A percentile compares a stretch with the other conserved stretches of the same genome.
These are phyloP conservation scores for Mallotus villosus DNA, from an alignment of 2,797 vertebrate species.

Conservation along the genomic window DNA sequence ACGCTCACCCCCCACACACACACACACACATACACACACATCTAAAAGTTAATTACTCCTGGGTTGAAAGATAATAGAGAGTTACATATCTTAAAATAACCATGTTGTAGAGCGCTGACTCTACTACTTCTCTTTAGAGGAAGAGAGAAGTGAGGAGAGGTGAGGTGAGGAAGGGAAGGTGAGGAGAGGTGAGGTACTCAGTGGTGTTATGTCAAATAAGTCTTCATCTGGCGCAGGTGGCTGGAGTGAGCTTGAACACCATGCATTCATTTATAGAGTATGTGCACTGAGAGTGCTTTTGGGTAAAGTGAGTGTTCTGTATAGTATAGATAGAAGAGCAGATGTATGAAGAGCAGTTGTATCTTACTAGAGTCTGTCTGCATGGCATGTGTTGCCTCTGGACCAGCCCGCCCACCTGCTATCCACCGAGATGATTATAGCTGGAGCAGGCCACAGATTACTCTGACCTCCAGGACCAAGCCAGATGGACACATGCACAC, in stretches of 20 bases:
- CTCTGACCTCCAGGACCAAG: conserved; percentile 65
- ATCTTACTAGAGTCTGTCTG: background rate
- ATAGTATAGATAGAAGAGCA: background rate
- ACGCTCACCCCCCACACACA: conserved; percentile 28
- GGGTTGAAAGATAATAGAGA: conserved; percentile 58
- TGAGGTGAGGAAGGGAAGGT: too few species aligned
- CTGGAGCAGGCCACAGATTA: conserved; percentile 71
- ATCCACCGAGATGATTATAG: conserved; percentile 68
- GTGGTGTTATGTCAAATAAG: background rate
- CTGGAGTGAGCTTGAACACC: background rate
- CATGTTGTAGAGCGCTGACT: conserved; percentile 49
- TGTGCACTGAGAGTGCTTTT: too few species aligned
- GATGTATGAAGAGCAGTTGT: background rate
- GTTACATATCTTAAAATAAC: conserved; percentile 58
- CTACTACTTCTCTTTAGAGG: conserved; percentile 36
- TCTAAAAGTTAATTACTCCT: conserved; percentile 39
- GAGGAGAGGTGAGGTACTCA: background rate
- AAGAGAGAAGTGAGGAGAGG: background rate
- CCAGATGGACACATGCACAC: conserved; percentile 65
- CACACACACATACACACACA: conserved; percentile 35
- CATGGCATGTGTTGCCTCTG: conserved; percentile 63
- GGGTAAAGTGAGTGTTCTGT: too few species aligned
- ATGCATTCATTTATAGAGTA: too few species aligned
- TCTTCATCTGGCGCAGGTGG: background rate
- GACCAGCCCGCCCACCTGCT: conserved; percentile 65